Evolutionary conservation across 2,888 invertebrate species (phyloP).

Genomic region (Diarsia brunnea): DNA sequence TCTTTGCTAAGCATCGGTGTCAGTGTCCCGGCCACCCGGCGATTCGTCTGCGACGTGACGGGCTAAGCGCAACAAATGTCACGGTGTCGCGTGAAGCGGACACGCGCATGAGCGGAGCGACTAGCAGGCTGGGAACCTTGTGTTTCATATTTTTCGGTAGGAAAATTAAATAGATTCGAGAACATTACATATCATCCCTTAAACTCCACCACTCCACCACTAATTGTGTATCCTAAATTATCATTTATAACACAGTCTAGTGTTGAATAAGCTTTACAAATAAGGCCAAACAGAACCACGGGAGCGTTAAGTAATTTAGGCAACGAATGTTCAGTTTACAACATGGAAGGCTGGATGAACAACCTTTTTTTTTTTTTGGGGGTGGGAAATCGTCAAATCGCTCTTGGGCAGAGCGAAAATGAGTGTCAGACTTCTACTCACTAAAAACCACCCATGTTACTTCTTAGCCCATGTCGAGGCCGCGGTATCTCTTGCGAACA

Average conservation of each 20-base stretch:
- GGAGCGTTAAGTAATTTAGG: not conserved
- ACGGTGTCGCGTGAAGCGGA: conserved; percentile 20
- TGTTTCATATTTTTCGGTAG: too few species aligned
- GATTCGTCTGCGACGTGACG: conserved; percentile 48
- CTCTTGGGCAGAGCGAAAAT: too few species aligned
- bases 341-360: not conserved
- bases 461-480: too few species aligned
- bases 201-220: not conserved
- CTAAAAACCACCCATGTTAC: too few species aligned
- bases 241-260: not conserved
- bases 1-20: conserved; percentile 53
- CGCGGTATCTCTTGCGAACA: too few species aligned
- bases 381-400: too few species aligned
- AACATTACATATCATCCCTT: not conserved
- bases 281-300: not conserved
- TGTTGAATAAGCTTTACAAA: not conserved
- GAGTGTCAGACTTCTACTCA: too few species aligned
- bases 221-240: not conserved
- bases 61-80: conserved; percentile 61
- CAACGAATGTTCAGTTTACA: not conserved
- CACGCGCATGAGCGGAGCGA: conserved; percentile 16
- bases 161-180: too few species aligned
- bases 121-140: not conserved
- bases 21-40: conserved; percentile 36
- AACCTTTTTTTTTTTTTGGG: too few species aligned